These are phyloP conservation scores for Seladonia tumulorum DNA, from an alignment of 2,888 invertebrate genomes.

Conservation along the genomic window DNA sequence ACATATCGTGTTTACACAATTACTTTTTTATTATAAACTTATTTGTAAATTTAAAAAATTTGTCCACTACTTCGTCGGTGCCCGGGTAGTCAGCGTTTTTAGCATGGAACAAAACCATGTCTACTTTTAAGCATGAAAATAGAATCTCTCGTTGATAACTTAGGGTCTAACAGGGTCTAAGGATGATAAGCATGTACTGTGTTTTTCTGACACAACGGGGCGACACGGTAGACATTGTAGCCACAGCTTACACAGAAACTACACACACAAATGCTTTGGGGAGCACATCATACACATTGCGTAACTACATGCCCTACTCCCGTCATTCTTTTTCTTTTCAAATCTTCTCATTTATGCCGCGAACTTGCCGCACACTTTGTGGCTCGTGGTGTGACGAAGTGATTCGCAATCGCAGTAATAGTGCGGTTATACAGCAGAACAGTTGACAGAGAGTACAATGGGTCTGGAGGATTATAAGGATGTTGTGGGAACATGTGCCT, in stretches of 20 bases:
- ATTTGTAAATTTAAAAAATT: no score
- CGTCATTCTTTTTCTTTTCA: background rate
- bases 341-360: background rate
- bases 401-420: background rate
- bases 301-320: background rate
- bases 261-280: no score
- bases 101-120: no score
- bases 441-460: conserved; percentile 72
- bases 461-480: conserved; percentile 89
- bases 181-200: no score
- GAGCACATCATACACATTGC: background rate
- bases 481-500: conserved; percentile 88
- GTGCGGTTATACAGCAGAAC: background rate
- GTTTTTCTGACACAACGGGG: no score
- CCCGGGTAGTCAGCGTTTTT: no score
- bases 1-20: background rate
- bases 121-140: no score
- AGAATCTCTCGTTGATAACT: no score
- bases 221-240: no score
- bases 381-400: background rate
- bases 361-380: background rate
- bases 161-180: no score
- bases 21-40: background rate
- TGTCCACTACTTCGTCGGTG: no score
- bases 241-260: no score